These are phyloP conservation scores for Pandemis corylana DNA, from an alignment of 2,888 invertebrate species.

Conservation along the genomic window DNA sequence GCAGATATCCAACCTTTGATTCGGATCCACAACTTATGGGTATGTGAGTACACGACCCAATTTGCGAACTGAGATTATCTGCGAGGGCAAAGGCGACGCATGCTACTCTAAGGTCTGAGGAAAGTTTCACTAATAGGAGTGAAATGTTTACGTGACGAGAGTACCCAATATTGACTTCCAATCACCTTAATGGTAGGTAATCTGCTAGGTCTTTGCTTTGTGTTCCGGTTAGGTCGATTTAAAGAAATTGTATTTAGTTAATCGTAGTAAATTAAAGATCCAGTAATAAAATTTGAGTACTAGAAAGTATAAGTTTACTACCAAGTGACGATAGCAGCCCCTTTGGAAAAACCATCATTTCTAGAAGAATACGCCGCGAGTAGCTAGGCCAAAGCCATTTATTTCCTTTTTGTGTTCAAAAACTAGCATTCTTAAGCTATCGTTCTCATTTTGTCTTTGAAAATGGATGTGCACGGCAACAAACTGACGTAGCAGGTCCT, in stretches of 20 bases:
- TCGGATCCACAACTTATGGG: conserved; percentile 39
- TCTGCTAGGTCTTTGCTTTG: background rate
- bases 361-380: no score
- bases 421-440: no score
- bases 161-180: background rate
- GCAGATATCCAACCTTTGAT: conserved; percentile 39
- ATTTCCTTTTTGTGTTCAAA: no score
- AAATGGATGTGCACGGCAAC: no score
- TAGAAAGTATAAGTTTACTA: no score
- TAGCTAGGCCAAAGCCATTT: no score
- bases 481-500: no score
- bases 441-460: no score
- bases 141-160: conserved; percentile 1
- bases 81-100: conserved; percentile 38
- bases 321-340: no score
- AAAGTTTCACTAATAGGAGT: conserved; percentile 29
- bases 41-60: conserved; percentile 33
- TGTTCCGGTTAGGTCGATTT: background rate
- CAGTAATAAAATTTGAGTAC: no score
- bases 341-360: no score
- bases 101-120: conserved; percentile 14
- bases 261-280: no score
- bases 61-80: conserved; percentile 40
- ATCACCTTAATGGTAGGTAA: background rate
- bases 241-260: background rate